Percentiles rank a stretch among this genome's conserved stretches.
Conservation (phyloP, 2,113 vertebrate species). For the Mohoua ochrocephala region DNA sequence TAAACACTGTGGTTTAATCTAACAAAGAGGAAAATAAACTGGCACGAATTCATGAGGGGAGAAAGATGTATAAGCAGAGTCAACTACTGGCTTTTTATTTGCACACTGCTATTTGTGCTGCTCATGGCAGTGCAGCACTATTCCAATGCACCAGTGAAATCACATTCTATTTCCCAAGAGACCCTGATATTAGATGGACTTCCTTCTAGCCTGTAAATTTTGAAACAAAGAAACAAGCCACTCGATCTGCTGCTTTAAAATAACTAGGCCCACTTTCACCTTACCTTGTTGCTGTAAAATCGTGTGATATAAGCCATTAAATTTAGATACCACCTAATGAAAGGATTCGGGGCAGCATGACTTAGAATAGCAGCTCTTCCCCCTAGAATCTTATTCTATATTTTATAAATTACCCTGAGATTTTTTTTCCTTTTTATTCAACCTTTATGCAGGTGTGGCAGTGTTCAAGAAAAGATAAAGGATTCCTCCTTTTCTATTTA, state of each 20-base stretch:
- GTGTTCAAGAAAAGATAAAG: neutral
- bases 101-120: neutral
- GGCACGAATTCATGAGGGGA: neutral
- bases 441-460: neutral
- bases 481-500: neutral
- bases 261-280: neutral
- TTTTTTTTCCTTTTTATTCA: neutral
- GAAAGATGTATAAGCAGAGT: neutral
- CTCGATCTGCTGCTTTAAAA: neutral
- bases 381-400: neutral
- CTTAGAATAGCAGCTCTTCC: neutral
- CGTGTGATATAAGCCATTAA: neutral
- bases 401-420: neutral
- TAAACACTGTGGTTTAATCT: neutral
- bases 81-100: neutral
- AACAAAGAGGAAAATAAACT: neutral
- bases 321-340: neutral
- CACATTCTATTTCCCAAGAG: neutral
- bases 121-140: neutral
- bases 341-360: neutral
- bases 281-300: neutral
- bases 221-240: neutral
- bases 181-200: neutral
- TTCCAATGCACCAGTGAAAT: neutral
- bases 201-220: neutral